A percentile compares a stretch with the other conserved stretches of the same genome.
phyloP scores from a whole-genome alignment of 64 coral and sea anemone genomes.

The Cladopsammia gracilis region DNA sequence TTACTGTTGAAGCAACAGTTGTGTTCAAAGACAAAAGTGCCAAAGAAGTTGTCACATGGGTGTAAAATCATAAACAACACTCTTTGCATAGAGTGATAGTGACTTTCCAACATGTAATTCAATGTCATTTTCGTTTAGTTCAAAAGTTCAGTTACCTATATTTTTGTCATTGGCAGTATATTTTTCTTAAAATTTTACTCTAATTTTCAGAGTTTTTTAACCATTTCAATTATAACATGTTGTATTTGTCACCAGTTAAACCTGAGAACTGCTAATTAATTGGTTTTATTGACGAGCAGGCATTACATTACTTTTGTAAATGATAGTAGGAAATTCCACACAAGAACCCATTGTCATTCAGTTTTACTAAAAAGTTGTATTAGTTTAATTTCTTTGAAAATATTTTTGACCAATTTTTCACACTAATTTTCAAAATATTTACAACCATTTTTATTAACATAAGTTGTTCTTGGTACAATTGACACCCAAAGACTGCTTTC shows the following conservation, averaged over 20 bases:
- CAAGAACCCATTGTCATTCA: neutral
- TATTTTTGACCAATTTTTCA: neutral
- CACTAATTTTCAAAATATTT: neutral
- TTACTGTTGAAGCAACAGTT: slow-evolving; percentile 71
- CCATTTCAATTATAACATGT: no score
- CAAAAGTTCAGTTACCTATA: slow-evolving; percentile 5
- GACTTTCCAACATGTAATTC: slow-evolving; percentile 16
- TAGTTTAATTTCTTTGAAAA: neutral
- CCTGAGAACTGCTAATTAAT: no score
- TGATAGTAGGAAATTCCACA: neutral
- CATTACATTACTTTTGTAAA: neutral
- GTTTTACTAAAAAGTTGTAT: neutral
- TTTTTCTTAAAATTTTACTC: no score
- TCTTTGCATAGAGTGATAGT: slow-evolving; percentile 33
- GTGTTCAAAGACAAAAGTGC: slow-evolving; percentile 59
- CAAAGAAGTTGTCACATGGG: slow-evolving; percentile 41
- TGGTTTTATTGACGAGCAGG: neutral
- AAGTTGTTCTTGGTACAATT: neutral
- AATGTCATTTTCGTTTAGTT: slow-evolving; percentile 29
- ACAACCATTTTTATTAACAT: slow-evolving; percentile 13
- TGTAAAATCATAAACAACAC: slow-evolving; percentile 15
- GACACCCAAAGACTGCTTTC: slow-evolving; percentile 8
- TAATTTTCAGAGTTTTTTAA: no score
- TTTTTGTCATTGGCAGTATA: neutral
- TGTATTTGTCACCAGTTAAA: no score